phyloP scores from a whole-genome alignment of 35 echinoderm and acorn worm species.

The Apostichopus californicus region DNA sequence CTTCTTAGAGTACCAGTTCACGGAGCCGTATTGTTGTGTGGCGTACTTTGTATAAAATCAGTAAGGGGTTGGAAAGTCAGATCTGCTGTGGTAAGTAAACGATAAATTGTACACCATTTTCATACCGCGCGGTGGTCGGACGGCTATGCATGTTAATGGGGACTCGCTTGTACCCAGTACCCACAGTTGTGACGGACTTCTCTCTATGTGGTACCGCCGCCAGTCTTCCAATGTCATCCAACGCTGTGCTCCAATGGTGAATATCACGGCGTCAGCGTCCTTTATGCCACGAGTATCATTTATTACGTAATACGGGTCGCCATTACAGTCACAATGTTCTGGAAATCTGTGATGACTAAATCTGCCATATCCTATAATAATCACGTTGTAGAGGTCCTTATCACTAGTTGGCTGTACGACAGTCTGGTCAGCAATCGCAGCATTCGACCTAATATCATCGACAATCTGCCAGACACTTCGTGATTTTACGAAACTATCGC shows the following conservation, averaged over 20 bases:
- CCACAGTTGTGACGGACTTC: constrained; percentile 1
- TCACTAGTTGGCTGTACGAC: not conserved
- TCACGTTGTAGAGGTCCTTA: not conserved
- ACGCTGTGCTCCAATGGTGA: constrained; percentile 19
- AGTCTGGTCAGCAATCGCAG: not conserved
- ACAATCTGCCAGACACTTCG: not conserved
- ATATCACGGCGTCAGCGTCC: not conserved
- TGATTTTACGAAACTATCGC: not conserved
- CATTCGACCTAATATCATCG: not conserved
- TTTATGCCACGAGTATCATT: not conserved
- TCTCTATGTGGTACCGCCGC: not conserved
- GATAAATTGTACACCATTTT: constrained; percentile 1
- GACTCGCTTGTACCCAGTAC: constrained; percentile 30
- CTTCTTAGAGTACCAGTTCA: constrained; percentile 28
- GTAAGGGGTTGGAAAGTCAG: constrained; percentile 35
- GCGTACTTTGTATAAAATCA: not conserved
- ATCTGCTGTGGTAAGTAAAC: constrained; percentile 45
- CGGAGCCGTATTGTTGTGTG: not conserved
- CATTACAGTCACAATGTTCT: constrained; percentile 5
- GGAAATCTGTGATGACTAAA: constrained; percentile 15
- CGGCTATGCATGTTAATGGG: constrained; percentile 3
- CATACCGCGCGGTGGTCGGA: not conserved
- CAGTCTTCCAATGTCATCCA: constrained; percentile 1
- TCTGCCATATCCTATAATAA: constrained; percentile 38
- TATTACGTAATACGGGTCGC: not conserved